These are phyloP conservation scores for Chunga burmeisteri DNA, from an alignment of 2,113 vertebrate species.

Conservation along the genomic window DNA sequence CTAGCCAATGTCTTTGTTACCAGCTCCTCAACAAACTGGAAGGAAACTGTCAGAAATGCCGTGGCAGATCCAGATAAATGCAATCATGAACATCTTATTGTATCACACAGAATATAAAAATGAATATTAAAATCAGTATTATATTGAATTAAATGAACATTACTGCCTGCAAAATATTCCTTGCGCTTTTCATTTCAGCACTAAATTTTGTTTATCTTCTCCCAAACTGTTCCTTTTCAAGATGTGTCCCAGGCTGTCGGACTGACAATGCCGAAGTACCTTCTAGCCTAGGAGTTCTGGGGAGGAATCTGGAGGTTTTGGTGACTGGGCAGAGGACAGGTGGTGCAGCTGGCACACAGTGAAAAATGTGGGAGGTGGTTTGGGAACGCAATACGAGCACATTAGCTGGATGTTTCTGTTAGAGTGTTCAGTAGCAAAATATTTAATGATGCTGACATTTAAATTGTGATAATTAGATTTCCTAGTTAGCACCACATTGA, in stretches of 20 bases:
- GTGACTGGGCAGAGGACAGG: background rate
- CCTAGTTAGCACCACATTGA: constrained; percentile 36
- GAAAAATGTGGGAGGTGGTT: background rate
- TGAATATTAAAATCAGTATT: background rate
- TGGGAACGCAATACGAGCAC: background rate
- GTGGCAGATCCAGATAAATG: background rate
- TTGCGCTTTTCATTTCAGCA: background rate
- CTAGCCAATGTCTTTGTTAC: background rate
- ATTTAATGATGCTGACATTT: constrained; percentile 55
- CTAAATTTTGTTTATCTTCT: background rate
- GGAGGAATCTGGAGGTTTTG: background rate
- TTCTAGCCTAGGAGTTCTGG: background rate
- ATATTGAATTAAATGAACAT: background rate
- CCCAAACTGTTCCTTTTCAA: background rate
- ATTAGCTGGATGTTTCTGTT: constrained; percentile 30
- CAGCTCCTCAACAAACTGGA: background rate
- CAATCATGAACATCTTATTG: background rate
- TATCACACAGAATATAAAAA: background rate
- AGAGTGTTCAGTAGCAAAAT: constrained; percentile 39
- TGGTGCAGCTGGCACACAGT: background rate
- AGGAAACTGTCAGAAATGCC: background rate
- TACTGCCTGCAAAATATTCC: background rate
- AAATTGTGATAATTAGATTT: constrained; percentile 48
- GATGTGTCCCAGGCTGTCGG: background rate
- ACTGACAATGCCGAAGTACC: background rate